phyloP scores from a whole-genome alignment of 2,888 invertebrate genomes.

The Lycaena phlaeas region DNA sequence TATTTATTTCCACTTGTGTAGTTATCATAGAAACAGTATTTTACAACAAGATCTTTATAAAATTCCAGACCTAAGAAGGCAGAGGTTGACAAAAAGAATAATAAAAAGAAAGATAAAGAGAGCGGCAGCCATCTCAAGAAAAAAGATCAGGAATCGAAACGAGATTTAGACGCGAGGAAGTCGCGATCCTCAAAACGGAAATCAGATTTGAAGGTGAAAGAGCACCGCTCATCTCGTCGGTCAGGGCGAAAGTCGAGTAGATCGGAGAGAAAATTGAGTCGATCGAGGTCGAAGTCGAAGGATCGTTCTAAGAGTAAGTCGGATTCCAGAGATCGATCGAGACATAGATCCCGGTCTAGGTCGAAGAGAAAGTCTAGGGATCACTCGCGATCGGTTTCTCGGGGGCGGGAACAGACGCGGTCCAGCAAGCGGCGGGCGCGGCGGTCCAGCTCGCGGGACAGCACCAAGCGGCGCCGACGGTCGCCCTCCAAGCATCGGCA shows the following conservation, averaged over 20 bases:
- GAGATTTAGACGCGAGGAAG: constrained; percentile 41
- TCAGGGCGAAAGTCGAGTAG: constrained; percentile 13
- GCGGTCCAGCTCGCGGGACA: constrained; percentile 23
- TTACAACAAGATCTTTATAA: too few relatives aligned
- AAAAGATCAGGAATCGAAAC: constrained; percentile 42
- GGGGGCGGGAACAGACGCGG: constrained; percentile 33
- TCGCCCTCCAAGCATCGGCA: constrained; percentile 30
- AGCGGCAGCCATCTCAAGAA: constrained; percentile 33
- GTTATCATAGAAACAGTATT: too few relatives aligned
- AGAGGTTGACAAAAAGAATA: constrained; percentile 26
- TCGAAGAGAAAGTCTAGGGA: constrained; percentile 37
- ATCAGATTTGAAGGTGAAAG: constrained; percentile 41
- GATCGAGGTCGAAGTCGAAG: constrained; percentile 37
- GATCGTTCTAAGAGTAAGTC: constrained; percentile 35
- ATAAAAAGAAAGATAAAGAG: constrained; percentile 24
- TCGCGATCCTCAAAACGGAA: constrained; percentile 45
- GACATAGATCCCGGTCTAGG: constrained; percentile 42
- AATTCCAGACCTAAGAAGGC: constrained; percentile 26
- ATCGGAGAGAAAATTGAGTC: constrained; percentile 35
- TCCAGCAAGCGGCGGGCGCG: constrained; percentile 28
- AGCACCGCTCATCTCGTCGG: constrained; percentile 37
- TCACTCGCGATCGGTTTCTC: constrained; percentile 39
- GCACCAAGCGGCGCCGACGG: constrained; percentile 21
- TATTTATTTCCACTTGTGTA: too few relatives aligned
- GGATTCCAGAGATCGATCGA: constrained; percentile 36